phyloP scores from a whole-genome alignment of 2,113 vertebrate species.

The Lathamus discolor region DNA sequence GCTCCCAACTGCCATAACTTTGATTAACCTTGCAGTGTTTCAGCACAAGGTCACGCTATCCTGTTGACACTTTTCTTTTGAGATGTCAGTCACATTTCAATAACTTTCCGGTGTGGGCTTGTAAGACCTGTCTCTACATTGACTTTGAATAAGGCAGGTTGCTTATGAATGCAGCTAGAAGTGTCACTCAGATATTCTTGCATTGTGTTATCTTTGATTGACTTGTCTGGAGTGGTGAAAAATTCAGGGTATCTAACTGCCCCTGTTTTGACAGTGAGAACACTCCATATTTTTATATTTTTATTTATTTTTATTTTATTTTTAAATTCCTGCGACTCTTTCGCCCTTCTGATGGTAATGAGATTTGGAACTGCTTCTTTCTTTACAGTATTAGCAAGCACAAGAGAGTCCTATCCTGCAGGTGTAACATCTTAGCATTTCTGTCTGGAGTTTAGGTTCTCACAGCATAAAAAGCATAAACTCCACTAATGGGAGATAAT shows the following conservation, averaged over 20 bases:
- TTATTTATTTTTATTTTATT: neutral
- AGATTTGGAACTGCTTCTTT: neutral
- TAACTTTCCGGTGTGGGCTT: slow-evolving; percentile 76
- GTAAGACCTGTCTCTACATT: slow-evolving; percentile 78
- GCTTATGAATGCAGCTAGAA: slow-evolving; percentile 77
- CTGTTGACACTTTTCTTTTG: slow-evolving; percentile 72
- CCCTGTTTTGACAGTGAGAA: slow-evolving; percentile 32
- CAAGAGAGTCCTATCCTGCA: neutral
- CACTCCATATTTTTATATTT: neutral
- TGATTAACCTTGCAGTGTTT: slow-evolving; percentile 80
- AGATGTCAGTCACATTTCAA: slow-evolving; percentile 85
- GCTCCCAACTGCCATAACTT: slow-evolving; percentile 68
- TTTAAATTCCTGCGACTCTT: slow-evolving; percentile 1
- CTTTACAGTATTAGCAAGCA: neutral
- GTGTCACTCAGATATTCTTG: slow-evolving; percentile 76
- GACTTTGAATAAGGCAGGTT: slow-evolving; percentile 79
- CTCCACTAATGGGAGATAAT: slow-evolving; percentile 58
- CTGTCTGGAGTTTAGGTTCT: slow-evolving; percentile 46
- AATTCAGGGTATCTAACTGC: slow-evolving; percentile 52
- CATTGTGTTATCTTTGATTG: slow-evolving; percentile 76
- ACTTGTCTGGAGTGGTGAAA: slow-evolving; percentile 54
- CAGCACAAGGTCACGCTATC: slow-evolving; percentile 70
- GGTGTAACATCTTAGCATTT: neutral
- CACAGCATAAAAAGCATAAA: slow-evolving; percentile 39
- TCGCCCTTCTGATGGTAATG: neutral